Evolutionary conservation across 2,797 vertebrate species (phyloP), one percentile per base, ranked within the genome.

Genomic region (Halcyon chelicuti): DNA sequence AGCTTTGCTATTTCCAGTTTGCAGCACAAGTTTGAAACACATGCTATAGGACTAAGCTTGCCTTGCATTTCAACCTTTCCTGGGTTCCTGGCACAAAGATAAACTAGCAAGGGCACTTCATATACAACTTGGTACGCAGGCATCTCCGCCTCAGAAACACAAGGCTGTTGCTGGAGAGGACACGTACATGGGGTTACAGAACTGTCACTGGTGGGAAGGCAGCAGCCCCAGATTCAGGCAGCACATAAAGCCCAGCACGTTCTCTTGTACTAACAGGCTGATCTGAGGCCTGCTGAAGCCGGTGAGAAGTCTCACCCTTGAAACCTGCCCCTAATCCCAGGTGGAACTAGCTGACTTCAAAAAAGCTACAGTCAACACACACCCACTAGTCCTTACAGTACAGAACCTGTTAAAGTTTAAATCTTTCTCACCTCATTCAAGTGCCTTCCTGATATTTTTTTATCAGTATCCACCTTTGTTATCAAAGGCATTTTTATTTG

Each of bases 161-260:
- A 51, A 57, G 29, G 76, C 40, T 19, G 4, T 3, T 15, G 39
- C 74, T 37, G 52, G 28, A 70, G 60, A 31, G 37, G 58, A 47
- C 2, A 1, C 0, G 37, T 4, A 7, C 4, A 3, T 49, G 9
- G 31, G 3, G 16, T 5, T 29, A n/a, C n/a, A 12, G 57, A 78
- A 12, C 40, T 0, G 3, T 42, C 31, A 0, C 46, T 10, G 55
- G 4, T 21, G 77, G 51, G 20, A 49, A 23, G 39, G 78, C 54
- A 29, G 63, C 1, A 0, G 51, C 66, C 44, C 25, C 40, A 33
- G 62, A 51, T 46, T 15, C 37, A 29, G 52, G 47, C 63, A 76
- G 68, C 42, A n/a, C 25, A 6, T 63, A 7, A 4, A 42, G 49
- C 39, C 10, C 19, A 6, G 39, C 58, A 52, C 0, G 0, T 23